Evolutionary conservation across 2,797 vertebrate genomes (phyloP).

Genomic region (Liasis olivaceus): DNA sequence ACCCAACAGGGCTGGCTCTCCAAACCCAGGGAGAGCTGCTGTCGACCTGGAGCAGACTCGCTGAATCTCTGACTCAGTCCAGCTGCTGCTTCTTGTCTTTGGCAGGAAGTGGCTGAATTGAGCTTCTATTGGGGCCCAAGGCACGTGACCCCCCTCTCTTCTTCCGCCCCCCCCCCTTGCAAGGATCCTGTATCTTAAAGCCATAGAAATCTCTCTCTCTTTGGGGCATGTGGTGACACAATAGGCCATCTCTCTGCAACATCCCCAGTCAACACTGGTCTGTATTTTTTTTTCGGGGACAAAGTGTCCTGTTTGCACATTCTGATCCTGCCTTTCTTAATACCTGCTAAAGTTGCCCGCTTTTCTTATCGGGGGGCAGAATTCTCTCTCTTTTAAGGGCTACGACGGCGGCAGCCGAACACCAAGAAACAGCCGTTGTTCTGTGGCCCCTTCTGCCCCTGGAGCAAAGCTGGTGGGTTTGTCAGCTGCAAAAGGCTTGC

Average conservation of each 20-base stretch:
- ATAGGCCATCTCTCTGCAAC: neutral
- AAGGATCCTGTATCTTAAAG: neutral
- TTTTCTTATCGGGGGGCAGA: neutral
- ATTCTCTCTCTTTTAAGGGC: too few species aligned
- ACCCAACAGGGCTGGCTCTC: neutral
- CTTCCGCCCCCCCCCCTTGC: neutral
- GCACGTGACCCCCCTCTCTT: neutral
- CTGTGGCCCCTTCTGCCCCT: too few species aligned
- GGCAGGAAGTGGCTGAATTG: conserved; percentile 58
- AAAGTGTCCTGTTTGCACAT: neutral
- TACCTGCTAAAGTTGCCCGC: neutral
- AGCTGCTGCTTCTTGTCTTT: neutral
- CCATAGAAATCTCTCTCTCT: neutral
- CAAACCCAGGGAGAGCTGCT: neutral
- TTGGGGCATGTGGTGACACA: too few species aligned
- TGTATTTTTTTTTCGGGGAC: neutral
- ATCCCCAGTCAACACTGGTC: neutral
- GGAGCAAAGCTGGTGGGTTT: too few species aligned
- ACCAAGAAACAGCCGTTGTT: neutral
- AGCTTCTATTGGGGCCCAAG: conserved; percentile 9
- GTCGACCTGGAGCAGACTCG: neutral
- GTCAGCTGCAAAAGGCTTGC: too few species aligned
- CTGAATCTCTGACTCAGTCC: neutral
- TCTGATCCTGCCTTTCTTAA: neutral
- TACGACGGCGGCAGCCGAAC: neutral